Conservation (phyloP, 2,113 vertebrate species). For the Salvelinus alpinus region DNA sequence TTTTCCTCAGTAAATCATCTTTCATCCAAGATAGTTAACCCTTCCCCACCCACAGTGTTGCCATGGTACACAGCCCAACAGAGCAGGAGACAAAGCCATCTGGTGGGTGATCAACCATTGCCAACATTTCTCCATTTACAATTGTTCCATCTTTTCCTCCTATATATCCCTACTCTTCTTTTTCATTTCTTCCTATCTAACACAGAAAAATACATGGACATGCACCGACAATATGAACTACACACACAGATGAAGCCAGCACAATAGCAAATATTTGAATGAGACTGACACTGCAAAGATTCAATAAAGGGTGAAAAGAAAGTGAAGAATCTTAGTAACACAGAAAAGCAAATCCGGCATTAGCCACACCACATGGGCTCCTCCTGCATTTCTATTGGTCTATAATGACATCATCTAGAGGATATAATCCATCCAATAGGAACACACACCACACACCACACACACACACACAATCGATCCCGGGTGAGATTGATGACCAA, state of each 20-base stretch:
- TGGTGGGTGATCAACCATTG: not conserved
- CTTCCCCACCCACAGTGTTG: no score
- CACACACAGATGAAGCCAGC: not conserved
- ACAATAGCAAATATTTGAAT: no score
- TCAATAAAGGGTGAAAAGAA: no score
- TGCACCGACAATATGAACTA: not conserved
- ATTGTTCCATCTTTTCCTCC: not conserved
- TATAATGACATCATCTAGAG: not conserved
- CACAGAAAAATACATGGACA: not conserved
- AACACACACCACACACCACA: not conserved
- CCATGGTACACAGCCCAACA: slow-evolving; percentile 28
- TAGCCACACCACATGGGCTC: not conserved
- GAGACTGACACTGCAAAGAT: no score
- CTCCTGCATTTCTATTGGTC: not conserved
- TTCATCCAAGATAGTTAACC: no score
- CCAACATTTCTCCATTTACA: no score
- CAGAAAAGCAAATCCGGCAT: not conserved
- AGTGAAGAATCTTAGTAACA: not conserved
- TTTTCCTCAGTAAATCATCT: no score
- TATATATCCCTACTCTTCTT: not conserved
- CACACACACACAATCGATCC: no score
- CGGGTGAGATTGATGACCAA: no score
- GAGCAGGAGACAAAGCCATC: not conserved
- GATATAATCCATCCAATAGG: no score
- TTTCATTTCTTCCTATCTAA: not conserved